Evolutionary conservation across 2,888 invertebrate species (phyloP).

Genomic region (Drosophila ezoana): DNA sequence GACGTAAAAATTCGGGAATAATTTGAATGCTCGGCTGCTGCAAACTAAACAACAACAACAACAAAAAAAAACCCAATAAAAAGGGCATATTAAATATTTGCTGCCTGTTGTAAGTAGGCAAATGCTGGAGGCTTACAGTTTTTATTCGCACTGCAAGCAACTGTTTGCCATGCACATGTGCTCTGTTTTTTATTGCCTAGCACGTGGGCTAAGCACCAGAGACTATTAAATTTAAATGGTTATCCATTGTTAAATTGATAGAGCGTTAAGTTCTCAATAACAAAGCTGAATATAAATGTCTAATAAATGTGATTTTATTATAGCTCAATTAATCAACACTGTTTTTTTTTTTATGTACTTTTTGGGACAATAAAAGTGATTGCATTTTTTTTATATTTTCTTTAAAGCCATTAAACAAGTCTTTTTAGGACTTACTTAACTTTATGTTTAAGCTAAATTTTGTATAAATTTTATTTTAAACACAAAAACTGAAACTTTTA

Average conservation of each 20-base stretch:
- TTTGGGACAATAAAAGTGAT: not conserved
- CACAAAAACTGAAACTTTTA: too few species aligned
- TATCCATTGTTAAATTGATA: slow-evolving; percentile 22
- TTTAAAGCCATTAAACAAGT: not conserved
- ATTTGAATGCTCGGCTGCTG: slow-evolving; percentile 23
- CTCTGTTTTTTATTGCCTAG: slow-evolving; percentile 15
- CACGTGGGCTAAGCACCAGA: slow-evolving; percentile 2
- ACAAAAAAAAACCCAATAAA: not conserved
- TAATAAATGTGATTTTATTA: slow-evolving; percentile 21
- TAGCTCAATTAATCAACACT: slow-evolving; percentile 25
- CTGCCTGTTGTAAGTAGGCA: too few species aligned
- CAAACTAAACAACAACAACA: slow-evolving; percentile 50
- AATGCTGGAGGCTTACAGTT: slow-evolving; percentile 49
- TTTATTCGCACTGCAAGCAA: slow-evolving; percentile 49
- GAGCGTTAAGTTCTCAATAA: slow-evolving; percentile 18
- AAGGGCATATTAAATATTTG: slow-evolving; percentile 35
- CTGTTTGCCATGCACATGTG: slow-evolving; percentile 16
- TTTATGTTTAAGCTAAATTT: too few species aligned
- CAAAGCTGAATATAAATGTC: slow-evolving; percentile 6
- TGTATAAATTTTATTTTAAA: too few species aligned
- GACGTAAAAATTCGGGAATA: slow-evolving; percentile 29
- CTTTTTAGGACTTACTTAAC: too few species aligned
- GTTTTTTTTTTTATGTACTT: slow-evolving; percentile 9
- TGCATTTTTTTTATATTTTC: not conserved
- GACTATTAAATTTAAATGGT: slow-evolving; percentile 36